Evolutionary conservation across 1,140 invertebrate species (phyloP).

Genomic region (Pogonus chalceus): DNA sequence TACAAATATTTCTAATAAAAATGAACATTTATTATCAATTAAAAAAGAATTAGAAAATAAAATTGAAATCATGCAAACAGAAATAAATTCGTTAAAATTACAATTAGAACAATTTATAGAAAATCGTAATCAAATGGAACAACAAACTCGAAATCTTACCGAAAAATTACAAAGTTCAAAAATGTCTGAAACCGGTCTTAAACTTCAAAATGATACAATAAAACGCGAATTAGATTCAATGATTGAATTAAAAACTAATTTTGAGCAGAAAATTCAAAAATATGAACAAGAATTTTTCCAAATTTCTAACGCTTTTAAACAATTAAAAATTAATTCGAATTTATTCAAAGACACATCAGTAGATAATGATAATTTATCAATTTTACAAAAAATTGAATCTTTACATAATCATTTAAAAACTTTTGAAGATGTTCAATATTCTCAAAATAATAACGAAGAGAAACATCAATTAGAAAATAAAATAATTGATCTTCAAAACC

Average conservation of each 20-base stretch:
- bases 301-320: background rate
- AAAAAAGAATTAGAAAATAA: slow-evolving; percentile 28
- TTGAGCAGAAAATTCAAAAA: slow-evolving; percentile 18
- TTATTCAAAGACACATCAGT: background rate
- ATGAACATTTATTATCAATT: slow-evolving; percentile 27
- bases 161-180: slow-evolving; percentile 26
- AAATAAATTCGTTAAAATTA: slow-evolving; percentile 23
- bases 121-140: slow-evolving; percentile 20
- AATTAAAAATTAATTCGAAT: background rate
- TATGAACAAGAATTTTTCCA: no score
- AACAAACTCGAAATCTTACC: slow-evolving; percentile 19
- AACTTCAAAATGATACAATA: slow-evolving; percentile 26
- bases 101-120: slow-evolving; percentile 23
- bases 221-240: slow-evolving; percentile 22
- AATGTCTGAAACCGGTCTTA: slow-evolving; percentile 27
- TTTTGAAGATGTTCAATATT: background rate
- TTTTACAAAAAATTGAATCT: background rate
- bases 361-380: background rate
- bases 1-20: slow-evolving; percentile 26
- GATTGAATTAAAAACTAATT: slow-evolving; percentile 17
- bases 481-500: slow-evolving; percentile 7
- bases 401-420: slow-evolving; percentile 6
- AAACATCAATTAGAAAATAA: slow-evolving; percentile 12
- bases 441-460: slow-evolving; percentile 3
- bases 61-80: slow-evolving; percentile 23